phyloP scores from a whole-genome alignment of 2,797 vertebrate species.

The Onychomys torridus region DNA sequence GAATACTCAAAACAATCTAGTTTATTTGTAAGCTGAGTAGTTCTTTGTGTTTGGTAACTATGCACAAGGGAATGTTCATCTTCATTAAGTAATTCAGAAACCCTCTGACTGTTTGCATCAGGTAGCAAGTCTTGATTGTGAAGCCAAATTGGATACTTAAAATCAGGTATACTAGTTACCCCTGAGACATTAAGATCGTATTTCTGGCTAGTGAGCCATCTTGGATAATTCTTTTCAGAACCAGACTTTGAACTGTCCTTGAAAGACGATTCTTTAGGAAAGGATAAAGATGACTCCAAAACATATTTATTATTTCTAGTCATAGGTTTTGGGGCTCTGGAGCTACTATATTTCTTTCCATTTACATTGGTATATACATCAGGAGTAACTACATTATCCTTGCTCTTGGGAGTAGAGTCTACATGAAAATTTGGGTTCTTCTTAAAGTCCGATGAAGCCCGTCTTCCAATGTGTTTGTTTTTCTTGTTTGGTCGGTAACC shows the following conservation, averaged over 20 bases:
- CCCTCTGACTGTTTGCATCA: constrained; percentile 51
- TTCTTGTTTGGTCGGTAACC: constrained; percentile 21
- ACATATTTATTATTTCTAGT: neutral
- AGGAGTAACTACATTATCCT: constrained; percentile 55
- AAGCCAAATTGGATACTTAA: constrained; percentile 89
- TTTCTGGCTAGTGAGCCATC: constrained; percentile 91
- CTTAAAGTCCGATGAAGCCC: neutral
- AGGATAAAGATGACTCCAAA: constrained; percentile 60
- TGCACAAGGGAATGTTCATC: constrained; percentile 10
- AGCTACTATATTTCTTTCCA: constrained; percentile 29
- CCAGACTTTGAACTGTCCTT: constrained; percentile 31
- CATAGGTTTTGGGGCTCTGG: constrained; percentile 53
- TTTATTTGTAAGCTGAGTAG: constrained; percentile 34
- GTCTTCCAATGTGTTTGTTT: constrained; percentile 56
- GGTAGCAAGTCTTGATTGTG: constrained; percentile 80
- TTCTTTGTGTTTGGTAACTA: constrained; percentile 52
- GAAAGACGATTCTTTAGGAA: constrained; percentile 39
- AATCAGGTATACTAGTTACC: constrained; percentile 88
- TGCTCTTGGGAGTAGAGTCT: neutral
- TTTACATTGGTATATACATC: neutral
- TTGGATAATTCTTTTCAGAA: constrained; percentile 86
- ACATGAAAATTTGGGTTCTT: constrained; percentile 58
- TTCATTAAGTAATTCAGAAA: neutral
- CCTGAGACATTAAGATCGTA: constrained; percentile 89
- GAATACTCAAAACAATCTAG: constrained; percentile 44